Evolutionary conservation across 2,113 vertebrate species (phyloP).

Genomic region (Prinia subflava): DNA sequence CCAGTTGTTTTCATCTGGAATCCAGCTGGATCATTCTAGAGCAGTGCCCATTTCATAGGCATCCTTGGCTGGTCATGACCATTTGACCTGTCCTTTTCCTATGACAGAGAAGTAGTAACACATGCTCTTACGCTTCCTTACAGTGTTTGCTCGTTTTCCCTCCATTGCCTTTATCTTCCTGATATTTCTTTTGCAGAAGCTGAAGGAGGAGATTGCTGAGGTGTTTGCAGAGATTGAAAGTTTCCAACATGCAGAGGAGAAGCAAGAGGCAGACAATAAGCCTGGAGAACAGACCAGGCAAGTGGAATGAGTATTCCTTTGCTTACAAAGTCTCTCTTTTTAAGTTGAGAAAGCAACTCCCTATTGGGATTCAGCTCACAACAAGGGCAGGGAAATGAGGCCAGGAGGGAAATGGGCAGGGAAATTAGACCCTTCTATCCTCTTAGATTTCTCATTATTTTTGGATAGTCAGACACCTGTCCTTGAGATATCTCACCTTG

Average conservation of each 20-base stretch:
- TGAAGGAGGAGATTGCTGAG: slow-evolving; percentile 86
- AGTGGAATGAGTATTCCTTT: background rate
- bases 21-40: background rate
- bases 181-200: slow-evolving; percentile 71
- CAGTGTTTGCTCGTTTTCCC: background rate
- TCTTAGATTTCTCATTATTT: background rate
- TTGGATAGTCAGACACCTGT: background rate
- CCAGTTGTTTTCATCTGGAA: background rate
- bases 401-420: background rate
- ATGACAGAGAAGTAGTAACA: background rate
- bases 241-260: slow-evolving; percentile 84
- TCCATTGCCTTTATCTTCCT: background rate
- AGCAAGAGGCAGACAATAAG: slow-evolving; percentile 59
- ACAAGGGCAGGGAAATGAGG: background rate
- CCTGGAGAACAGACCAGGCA: background rate
- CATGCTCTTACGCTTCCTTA: background rate
- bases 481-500: background rate
- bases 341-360: background rate
- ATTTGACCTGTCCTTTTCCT: background rate
- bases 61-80: background rate
- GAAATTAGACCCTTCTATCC: background rate
- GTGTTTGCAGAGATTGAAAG: slow-evolving; percentile 86
- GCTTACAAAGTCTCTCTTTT: background rate
- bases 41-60: background rate
- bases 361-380: background rate